Conservation (phyloP, 2,113 vertebrate species). For the Neolamprologus devosi region DNA sequence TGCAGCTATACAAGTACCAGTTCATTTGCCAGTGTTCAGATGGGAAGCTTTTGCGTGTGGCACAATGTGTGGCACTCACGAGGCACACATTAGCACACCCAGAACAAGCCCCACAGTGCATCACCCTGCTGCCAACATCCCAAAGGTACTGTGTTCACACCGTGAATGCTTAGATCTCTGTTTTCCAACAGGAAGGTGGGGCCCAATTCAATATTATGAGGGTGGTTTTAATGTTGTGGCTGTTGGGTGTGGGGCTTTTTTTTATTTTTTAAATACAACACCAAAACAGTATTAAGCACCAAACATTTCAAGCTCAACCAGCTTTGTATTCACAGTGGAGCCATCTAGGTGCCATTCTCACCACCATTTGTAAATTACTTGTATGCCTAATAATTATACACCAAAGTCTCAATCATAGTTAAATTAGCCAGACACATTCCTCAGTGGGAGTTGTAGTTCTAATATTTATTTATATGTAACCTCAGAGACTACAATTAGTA, state of each 20-base stretch:
- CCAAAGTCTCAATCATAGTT: background rate
- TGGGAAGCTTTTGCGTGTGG: background rate
- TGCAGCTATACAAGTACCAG: background rate
- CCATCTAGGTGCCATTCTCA: background rate
- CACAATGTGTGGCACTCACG: background rate
- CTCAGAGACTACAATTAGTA: background rate
- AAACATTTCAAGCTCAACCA: background rate
- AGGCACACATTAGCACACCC: background rate
- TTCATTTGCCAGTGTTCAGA: background rate
- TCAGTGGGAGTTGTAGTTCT: background rate
- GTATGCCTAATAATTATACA: background rate
- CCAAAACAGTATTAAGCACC: background rate
- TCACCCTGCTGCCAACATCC: background rate
- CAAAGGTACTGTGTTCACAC: background rate
- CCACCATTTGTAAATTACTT: background rate
- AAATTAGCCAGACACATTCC: background rate
- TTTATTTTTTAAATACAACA: background rate
- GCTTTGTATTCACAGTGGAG: background rate
- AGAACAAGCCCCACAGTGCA: background rate
- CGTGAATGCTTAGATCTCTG: background rate
- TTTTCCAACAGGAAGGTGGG: background rate
- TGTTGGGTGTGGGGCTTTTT: background rate
- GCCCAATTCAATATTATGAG: background rate
- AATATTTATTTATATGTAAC: background rate
- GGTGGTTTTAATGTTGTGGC: background rate